Base-by-base conservation (phyloP, 2,888 invertebrate species). In the Argyra leucocephala region DNA sequence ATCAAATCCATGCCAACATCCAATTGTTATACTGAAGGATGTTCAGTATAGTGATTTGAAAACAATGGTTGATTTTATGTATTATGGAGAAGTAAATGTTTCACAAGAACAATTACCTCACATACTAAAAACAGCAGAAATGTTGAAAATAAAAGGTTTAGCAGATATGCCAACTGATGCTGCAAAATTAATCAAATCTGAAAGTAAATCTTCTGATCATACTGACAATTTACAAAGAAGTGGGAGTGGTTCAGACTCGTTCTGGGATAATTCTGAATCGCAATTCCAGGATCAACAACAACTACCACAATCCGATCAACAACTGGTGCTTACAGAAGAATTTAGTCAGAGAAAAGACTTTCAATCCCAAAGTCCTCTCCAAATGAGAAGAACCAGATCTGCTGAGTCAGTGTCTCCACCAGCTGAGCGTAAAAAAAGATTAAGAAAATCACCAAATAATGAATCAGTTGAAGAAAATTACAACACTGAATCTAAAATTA, bases 21-120 rank as follows among this genome's bases (percentile, higher is more conserved):
- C 93, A 6, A 93, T 93, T 73, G 92, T 93, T 63, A 93, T 93
- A 73, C 81, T 93, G 61, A 93, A 93, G 78, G 93, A 93, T 83
- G 90, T 93, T 12, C 88, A 90, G 73, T 93, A 89, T 75, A 85
- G 87, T 63, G 92, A 93, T 79, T 83, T 93, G 66, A 89, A 90
- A 75, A 90, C 90, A 31, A 90, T 93, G 85, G 91, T 93, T 10
- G 91, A 93, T 75, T 94, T 93, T 75, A 93, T 94, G 90, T 94
- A 94, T 77, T 90, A 90, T 73, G 94, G 94, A 0, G 93, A 93
- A 82, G 93, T 94, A 9, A 93, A 93, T 78, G 92, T 94, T 31
- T 91, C 92, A 1, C 91, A 93, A 75, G 92, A 93, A 73, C 91
- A 92, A 75, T 81, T 93, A 72, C 91, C 91, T 67, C 85, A 87